Conservation (phyloP, 2,113 vertebrate genomes). For the Acrocephalus kingi region DNA sequence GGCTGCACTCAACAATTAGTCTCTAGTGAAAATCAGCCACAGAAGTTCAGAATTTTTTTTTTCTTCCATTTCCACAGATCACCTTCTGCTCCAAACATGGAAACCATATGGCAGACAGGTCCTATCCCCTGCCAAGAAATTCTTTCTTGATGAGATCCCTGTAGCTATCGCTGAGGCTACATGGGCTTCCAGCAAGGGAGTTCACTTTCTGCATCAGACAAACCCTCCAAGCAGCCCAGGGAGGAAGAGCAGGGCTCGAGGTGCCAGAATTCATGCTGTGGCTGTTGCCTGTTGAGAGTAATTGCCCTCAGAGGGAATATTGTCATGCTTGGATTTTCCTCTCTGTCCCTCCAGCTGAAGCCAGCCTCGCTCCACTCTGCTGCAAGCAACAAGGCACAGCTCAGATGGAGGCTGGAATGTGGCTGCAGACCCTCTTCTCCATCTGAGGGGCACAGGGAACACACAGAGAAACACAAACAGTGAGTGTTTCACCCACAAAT, state of each 20-base stretch:
- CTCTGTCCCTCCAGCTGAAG: background rate
- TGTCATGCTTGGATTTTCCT: background rate
- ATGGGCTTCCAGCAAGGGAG: slow-evolving; percentile 47
- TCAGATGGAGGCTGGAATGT: background rate
- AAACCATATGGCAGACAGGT: slow-evolving; percentile 72
- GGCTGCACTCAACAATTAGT: background rate
- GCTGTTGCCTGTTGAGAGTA: slow-evolving; percentile 48
- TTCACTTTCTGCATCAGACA: slow-evolving; percentile 29
- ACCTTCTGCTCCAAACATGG: slow-evolving; percentile 69
- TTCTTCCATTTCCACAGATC: slow-evolving; percentile 55
- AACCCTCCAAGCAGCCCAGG: background rate
- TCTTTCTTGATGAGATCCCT: slow-evolving; percentile 68
- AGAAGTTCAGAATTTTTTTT: slow-evolving; percentile 8
- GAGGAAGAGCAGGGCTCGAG: slow-evolving; percentile 1
- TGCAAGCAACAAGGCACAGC: background rate
- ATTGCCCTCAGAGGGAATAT: slow-evolving; percentile 36
- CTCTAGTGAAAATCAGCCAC: slow-evolving; percentile 53
- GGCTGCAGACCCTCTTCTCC: background rate
- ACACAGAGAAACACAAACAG: accelerated
- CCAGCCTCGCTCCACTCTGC: background rate
- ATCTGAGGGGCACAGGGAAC: accelerated
- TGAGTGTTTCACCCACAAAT: background rate
- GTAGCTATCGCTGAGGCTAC: slow-evolving; percentile 52
- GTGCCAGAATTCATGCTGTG: slow-evolving; percentile 37
- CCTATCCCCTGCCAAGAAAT: slow-evolving; percentile 68